Percentiles rank a stretch among this genome's conserved stretches.
Evolutionary conservation across 2,797 vertebrate species (phyloP).

Genomic region (Phataginus tricuspis): DNA sequence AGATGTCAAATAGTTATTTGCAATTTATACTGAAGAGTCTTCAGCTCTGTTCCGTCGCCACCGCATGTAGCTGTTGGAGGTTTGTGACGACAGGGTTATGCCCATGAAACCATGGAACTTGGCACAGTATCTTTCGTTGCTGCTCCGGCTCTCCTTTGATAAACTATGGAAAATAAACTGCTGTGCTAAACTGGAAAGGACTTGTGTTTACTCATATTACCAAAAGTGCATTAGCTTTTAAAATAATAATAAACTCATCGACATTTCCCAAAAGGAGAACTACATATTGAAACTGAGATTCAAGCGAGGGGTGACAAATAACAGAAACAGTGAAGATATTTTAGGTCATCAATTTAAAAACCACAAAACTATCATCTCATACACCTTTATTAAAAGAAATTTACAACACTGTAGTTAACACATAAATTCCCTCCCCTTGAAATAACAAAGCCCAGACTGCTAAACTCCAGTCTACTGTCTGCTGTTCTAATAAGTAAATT

Average conservation of each 20-base stretch:
- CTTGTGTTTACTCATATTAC: slow-evolving; percentile 49
- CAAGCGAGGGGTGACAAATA: neutral
- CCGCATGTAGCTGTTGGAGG: slow-evolving; percentile 55
- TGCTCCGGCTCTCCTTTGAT: slow-evolving; percentile 49
- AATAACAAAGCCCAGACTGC: neutral
- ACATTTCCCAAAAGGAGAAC: neutral
- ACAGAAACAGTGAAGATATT: slow-evolving; percentile 15
- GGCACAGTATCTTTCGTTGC: neutral
- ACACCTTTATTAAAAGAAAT: slow-evolving; percentile 24
- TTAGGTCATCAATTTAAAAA: slow-evolving; percentile 26
- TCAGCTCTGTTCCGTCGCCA: slow-evolving; percentile 45
- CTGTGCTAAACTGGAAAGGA: slow-evolving; percentile 13
- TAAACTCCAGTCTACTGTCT: neutral
- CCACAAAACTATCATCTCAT: neutral
- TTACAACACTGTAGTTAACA: neutral
- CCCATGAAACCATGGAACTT: neutral
- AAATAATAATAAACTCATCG: slow-evolving; percentile 47
- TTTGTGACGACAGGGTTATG: slow-evolving; percentile 56
- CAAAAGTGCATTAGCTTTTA: slow-evolving; percentile 51
- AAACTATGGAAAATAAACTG: slow-evolving; percentile 65
- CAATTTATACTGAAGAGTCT: slow-evolving; percentile 52
- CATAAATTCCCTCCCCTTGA: neutral
- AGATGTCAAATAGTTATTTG: slow-evolving; percentile 25
- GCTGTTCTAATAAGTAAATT: neutral
- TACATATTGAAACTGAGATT: neutral